phyloP scores from a whole-genome alignment of 92 coral and sea anemone genomes.

The Metridium senile region DNA sequence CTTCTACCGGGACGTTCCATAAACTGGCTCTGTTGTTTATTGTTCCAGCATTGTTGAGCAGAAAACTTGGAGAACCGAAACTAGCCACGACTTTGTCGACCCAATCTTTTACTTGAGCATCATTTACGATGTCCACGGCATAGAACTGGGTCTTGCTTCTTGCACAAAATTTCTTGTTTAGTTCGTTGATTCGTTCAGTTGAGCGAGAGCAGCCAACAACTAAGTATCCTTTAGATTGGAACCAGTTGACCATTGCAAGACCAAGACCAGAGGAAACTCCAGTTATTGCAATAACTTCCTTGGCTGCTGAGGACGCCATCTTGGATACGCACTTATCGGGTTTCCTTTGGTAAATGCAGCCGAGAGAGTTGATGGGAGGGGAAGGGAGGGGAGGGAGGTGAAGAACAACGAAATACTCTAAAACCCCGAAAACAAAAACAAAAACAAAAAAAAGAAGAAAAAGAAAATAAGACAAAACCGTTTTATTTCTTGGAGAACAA shows the following conservation, averaged over 20 bases:
- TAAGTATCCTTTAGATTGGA: conserved; percentile 55
- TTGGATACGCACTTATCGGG: not conserved
- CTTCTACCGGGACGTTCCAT: conserved; percentile 68
- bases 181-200: conserved; percentile 48
- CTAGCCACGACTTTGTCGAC: conserved; percentile 41
- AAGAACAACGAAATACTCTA: no score
- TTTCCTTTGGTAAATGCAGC: conserved; percentile 7
- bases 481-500: not conserved
- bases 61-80: conserved; percentile 70
- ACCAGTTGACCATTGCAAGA: conserved; percentile 75
- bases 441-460: no score
- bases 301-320: conserved; percentile 15
- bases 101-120: conserved; percentile 56
- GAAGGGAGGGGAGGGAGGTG: not conserved
- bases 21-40: conserved; percentile 41
- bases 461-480: no score
- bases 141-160: conserved; percentile 35
- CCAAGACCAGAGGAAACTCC: conserved; percentile 81
- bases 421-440: no score
- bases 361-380: not conserved
- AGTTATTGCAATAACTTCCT: conserved; percentile 57
- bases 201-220: conserved; percentile 79
- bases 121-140: conserved; percentile 59
- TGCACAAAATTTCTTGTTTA: conserved; percentile 53
- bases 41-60: conserved; percentile 72